Base-by-base conservation (phyloP, 2,113 vertebrate species). In the Gobio gobio region DNA sequence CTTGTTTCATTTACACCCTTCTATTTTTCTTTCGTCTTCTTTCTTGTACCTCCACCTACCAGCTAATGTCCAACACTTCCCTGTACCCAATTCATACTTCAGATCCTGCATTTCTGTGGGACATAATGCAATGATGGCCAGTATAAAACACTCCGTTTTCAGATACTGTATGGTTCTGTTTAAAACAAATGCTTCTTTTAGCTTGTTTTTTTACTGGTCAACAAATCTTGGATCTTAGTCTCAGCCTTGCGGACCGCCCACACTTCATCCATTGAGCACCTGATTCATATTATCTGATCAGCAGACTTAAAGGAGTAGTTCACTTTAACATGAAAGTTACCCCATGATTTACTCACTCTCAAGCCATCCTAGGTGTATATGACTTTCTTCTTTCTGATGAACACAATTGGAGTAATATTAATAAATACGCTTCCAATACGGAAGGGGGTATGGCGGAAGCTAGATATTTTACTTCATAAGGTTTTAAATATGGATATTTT, bases 1-100 rank as follows among this genome's bases (percentile, higher is more conserved):
- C 88, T 83, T 79, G 78, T 68, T 89, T 87, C 85, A 40, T 58
- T 84, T 77, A 51, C 47, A 74, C 73, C 58, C 70, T 76, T 82
- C 78, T 79, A 1, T 36, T 51, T 64, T 72, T 22, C 33, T 68
- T 45, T 68, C 22, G 24, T 26, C 29, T 66, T 83, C 16, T 36
- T 58, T 5, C 66, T 80, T 56, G n/a, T 80, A 59, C 59, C 26
- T 79, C 43, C 51, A 64, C 22, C 36, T 10, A 22, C 24, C 36
- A 43, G 66, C 9, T 24, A 73, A 75, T 49, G 82, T 45, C 29
- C 47, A 33, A 76, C 70, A 86, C 47, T 70, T 47, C 72, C 40
- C 26, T 58, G 13, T n/a, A 66, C 40, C 40, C 40, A 76, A 49
- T 74, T 87, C 61, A 33, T 58, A 40, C 4, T 83, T 70, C 16